These are phyloP conservation scores for Anisognathus igniventris DNA, from an alignment of 2,797 vertebrate genomes.

Conservation along the genomic window DNA sequence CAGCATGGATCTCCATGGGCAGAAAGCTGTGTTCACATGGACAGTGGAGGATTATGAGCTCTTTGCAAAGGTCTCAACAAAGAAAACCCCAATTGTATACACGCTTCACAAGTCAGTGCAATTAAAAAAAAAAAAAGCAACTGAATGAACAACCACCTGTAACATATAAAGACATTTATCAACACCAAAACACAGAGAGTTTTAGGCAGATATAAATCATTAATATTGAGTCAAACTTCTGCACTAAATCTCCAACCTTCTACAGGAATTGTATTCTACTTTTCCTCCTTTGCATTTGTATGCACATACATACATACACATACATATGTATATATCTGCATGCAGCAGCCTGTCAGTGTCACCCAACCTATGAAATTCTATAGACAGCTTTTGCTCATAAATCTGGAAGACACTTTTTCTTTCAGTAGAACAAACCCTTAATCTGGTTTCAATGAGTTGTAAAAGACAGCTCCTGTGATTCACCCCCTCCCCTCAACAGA, in stretches of 20 bases:
- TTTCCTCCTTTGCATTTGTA: background rate
- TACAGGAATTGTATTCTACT: background rate
- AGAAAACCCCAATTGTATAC: background rate
- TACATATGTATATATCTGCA: background rate
- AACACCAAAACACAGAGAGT: rapidly evolving
- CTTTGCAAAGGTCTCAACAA: background rate
- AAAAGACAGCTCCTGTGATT: conserved; percentile 56
- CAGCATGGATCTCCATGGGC: background rate
- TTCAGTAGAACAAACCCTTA: conserved; percentile 29
- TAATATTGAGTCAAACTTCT: background rate
- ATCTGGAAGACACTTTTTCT: conserved; percentile 39
- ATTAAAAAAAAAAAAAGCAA: background rate
- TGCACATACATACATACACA: rapidly evolving
- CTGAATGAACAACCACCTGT: background rate
- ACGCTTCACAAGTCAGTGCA: background rate
- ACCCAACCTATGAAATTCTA: background rate
- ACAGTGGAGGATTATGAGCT: background rate
- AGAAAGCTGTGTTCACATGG: background rate
- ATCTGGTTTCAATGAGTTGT: conserved; percentile 49
- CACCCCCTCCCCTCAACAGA: conserved; percentile 56
- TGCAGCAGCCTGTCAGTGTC: background rate
- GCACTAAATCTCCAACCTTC: background rate
- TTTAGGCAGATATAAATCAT: background rate
- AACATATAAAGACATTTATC: background rate
- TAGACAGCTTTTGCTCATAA: conserved; percentile 28